Evolutionary conservation across 1,140 invertebrate genomes (phyloP).

Genomic region (Drosophila teissieri): DNA sequence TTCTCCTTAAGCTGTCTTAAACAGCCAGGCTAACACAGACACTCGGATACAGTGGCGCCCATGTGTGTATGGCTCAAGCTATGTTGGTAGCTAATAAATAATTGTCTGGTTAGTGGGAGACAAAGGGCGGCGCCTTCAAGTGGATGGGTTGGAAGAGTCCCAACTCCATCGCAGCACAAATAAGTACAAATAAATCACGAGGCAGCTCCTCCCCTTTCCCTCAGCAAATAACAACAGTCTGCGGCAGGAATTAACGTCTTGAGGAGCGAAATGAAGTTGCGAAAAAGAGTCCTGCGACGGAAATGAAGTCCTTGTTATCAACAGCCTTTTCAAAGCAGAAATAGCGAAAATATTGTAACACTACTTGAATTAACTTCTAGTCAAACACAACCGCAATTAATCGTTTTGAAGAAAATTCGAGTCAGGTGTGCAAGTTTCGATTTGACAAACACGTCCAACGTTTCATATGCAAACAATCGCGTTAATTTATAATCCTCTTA

Average conservation of each 20-base stretch:
- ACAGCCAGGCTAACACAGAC: slow-evolving; percentile 64
- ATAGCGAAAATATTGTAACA: not conserved
- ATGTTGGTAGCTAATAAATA: slow-evolving; percentile 72
- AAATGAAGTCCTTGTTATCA: not conserved
- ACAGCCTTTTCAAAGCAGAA: not conserved
- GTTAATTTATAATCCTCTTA: slow-evolving; percentile 44
- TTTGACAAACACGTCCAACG: slow-evolving; percentile 19
- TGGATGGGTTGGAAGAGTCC: slow-evolving; percentile 59
- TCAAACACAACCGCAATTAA: slow-evolving; percentile 45
- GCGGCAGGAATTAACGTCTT: slow-evolving; percentile 62
- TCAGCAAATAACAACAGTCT: slow-evolving; percentile 36
- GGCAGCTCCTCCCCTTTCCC: not conserved
- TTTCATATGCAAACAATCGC: slow-evolving; percentile 39
- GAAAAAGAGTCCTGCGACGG: not conserved
- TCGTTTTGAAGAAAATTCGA: slow-evolving; percentile 56
- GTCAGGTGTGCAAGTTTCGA: slow-evolving; percentile 50
- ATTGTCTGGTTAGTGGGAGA: slow-evolving; percentile 74
- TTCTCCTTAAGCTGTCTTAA: slow-evolving; percentile 72
- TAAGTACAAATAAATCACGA: slow-evolving; percentile 75
- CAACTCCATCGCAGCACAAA: slow-evolving; percentile 58
- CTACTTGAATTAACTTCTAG: not conserved
- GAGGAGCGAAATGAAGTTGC: not conserved
- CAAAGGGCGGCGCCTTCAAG: slow-evolving; percentile 58
- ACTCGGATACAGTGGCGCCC: slow-evolving; percentile 17
- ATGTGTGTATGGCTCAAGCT: slow-evolving; percentile 25